Evolutionary conservation across 2,113 vertebrate species (phyloP).

Genomic region (Callipepla squamata): DNA sequence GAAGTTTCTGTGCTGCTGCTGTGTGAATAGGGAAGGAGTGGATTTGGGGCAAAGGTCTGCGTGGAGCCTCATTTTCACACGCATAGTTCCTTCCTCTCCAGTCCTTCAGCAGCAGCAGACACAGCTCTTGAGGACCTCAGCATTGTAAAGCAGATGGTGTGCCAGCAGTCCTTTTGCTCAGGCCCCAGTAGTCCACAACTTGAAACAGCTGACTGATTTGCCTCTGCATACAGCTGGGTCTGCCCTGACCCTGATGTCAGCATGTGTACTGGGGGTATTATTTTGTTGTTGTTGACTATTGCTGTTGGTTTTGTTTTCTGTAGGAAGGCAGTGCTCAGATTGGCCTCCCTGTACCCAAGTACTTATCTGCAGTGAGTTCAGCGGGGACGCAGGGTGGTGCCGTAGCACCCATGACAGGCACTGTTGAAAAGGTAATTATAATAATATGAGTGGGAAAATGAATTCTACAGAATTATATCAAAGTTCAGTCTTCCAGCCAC

Average conservation of each 20-base stretch:
- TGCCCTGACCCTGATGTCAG: not conserved
- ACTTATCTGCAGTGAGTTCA: conserved; percentile 82
- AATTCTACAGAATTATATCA: not conserved
- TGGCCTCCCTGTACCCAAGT: conserved; percentile 87
- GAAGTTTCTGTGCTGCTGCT: not conserved
- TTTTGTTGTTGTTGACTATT: not conserved
- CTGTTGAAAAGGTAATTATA: conserved; percentile 91
- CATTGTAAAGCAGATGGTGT: not conserved
- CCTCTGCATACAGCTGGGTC: not conserved
- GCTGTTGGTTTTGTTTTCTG: not conserved
- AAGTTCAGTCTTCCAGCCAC: not conserved
- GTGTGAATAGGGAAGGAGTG: not conserved
- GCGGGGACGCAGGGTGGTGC: conserved; percentile 80
- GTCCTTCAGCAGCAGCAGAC: not conserved
- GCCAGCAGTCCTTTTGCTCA: not conserved
- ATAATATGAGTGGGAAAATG: not conserved
- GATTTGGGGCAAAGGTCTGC: not conserved
- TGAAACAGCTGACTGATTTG: not conserved
- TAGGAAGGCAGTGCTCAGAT: conserved; percentile 87
- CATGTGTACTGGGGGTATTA: not conserved
- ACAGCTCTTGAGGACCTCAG: not conserved
- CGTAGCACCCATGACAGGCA: conserved; percentile 95
- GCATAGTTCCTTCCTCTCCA: not conserved
- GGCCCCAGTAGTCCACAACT: not conserved
- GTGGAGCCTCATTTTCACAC: not conserved